Evolutionary conservation across 2,888 invertebrate species (phyloP).

Genomic region (Drosophila cracens): DNA sequence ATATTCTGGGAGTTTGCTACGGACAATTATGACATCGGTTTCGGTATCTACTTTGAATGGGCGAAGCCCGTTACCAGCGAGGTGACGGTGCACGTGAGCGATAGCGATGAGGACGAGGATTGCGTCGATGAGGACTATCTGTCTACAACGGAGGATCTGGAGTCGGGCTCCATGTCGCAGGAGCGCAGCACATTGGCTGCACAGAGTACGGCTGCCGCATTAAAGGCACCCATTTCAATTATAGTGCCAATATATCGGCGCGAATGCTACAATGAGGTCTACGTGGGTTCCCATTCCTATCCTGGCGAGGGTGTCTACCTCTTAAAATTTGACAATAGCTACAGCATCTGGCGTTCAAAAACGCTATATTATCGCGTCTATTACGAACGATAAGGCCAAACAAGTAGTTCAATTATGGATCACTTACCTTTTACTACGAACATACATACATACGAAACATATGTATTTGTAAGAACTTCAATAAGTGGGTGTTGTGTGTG

Average conservation of each 20-base stretch:
- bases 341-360: constrained; percentile 99
- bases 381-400: constrained; percentile 90
- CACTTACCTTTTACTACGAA: constrained; percentile 9
- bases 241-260: constrained; percentile 97
- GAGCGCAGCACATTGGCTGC: constrained; percentile 70
- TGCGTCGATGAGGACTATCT: constrained; percentile 85
- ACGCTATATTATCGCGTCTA: constrained; percentile 99
- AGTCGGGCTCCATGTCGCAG: constrained; percentile 86
- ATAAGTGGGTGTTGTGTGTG: not conserved
- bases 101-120: constrained; percentile 93
- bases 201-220: constrained; percentile 40
- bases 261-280: constrained; percentile 98
- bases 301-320: constrained; percentile 99
- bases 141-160: constrained; percentile 87
- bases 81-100: constrained; percentile 96
- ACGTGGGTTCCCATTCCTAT: constrained; percentile 98
- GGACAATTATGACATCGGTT: constrained; percentile 98
- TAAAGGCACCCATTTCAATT: constrained; percentile 87
- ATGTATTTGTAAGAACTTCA: constrained; percentile 7
- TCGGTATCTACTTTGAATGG: constrained; percentile 99
- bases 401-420: constrained; percentile 18
- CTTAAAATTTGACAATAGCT: constrained; percentile 99
- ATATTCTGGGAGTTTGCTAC: constrained; percentile 99
- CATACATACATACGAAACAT: constrained; percentile 12
- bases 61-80: constrained; percentile 93